Evolutionary conservation across 2,888 invertebrate species (phyloP).

Genomic region (Palloptera scutellata): DNA sequence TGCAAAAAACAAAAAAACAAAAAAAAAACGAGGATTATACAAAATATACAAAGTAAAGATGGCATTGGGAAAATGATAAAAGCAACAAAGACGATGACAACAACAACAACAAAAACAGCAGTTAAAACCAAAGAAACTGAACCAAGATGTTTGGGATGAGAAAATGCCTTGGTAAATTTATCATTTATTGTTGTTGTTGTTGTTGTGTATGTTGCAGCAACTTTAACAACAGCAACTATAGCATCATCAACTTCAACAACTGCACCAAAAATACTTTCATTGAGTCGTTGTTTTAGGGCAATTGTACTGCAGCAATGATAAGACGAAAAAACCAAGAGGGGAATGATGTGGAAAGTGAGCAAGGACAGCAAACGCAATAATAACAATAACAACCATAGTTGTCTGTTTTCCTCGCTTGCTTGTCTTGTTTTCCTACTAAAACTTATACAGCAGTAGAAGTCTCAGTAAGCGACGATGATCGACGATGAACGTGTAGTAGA

Average conservation of each 20-base stretch:
- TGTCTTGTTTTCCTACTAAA: too few species aligned
- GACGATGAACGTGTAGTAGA: neutral
- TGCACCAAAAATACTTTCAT: too few species aligned
- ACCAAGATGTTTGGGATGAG: neutral
- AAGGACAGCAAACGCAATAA: neutral
- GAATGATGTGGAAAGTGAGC: neutral
- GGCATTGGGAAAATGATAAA: slow-evolving; percentile 5
- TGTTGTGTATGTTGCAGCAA: slow-evolving; percentile 1
- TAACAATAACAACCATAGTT: neutral
- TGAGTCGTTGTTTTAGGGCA: neutral
- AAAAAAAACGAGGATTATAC: neutral
- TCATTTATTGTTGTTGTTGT: slow-evolving; percentile 3
- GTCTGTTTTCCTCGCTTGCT: neutral
- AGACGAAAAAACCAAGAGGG: neutral
- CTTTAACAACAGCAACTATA: neutral
- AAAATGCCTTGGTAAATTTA: neutral
- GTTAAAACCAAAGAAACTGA: neutral
- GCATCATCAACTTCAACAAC: too few species aligned
- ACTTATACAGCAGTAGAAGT: too few species aligned
- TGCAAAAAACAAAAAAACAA: neutral
- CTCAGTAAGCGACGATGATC: too few species aligned
- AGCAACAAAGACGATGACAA: neutral
- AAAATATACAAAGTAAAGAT: neutral
- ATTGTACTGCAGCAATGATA: neutral
- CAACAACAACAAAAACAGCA: neutral